Conservation (phyloP, 1,140 invertebrate genomes). For the Hypsibius dujardini region DNA sequence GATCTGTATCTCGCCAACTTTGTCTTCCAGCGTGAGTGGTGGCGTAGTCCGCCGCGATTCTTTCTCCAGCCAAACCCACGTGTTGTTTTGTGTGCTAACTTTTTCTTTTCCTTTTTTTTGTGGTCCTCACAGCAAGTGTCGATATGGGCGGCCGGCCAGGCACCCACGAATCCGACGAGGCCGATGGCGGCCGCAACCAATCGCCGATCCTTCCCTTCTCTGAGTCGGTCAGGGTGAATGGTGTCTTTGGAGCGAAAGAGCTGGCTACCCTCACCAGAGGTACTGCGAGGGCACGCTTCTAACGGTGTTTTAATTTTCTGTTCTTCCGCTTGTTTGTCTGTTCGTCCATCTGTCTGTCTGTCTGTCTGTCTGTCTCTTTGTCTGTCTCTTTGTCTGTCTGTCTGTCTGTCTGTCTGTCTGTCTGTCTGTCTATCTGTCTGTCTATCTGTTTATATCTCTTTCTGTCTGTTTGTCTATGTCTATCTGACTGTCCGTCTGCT, state of each 20-base stretch:
- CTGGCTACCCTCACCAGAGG: background rate
- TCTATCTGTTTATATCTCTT: too few species aligned
- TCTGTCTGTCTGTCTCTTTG: too few species aligned
- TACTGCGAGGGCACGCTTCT: too few species aligned
- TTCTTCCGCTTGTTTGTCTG: too few species aligned
- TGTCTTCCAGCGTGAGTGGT: constrained; percentile 43
- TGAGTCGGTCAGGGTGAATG: background rate
- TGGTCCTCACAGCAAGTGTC: background rate
- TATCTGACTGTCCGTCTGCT: too few species aligned
- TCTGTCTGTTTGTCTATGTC: too few species aligned
- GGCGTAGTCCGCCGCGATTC: background rate
- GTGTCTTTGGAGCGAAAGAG: constrained; percentile 7
- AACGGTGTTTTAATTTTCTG: too few species aligned
- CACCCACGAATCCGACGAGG: background rate
- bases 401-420: too few species aligned
- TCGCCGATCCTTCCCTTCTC: background rate
- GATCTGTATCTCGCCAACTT: constrained; percentile 97
- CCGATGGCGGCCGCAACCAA: background rate
- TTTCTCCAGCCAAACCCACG: background rate
- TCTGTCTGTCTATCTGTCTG: too few species aligned
- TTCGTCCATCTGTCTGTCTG: too few species aligned
- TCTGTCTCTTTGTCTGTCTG: too few species aligned
- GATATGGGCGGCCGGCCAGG: background rate
- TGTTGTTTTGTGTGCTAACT: background rate
- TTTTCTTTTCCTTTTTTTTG: background rate